Evolutionary conservation across 2,888 invertebrate genomes (phyloP).

Genomic region (Meghimatium bilineatum): DNA sequence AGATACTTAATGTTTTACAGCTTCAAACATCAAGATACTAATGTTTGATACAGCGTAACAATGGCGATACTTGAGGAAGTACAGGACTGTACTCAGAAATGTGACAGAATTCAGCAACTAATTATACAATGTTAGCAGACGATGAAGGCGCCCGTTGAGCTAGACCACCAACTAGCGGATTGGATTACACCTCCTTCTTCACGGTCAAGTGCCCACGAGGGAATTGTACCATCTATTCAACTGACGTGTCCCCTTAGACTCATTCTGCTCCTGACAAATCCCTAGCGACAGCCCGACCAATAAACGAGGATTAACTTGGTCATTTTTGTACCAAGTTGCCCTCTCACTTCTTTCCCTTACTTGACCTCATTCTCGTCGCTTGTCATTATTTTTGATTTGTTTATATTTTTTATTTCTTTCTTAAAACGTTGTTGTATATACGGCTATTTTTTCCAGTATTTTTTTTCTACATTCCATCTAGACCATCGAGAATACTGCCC

Average conservation of each 20-base stretch:
- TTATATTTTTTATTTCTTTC: not conserved
- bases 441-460: not conserved
- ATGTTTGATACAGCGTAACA: too few species aligned
- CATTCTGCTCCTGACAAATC: not conserved
- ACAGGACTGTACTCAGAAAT: too few species aligned
- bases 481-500: too few species aligned
- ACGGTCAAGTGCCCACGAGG: not conserved
- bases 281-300: not conserved
- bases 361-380: not conserved
- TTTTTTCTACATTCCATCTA: not conserved
- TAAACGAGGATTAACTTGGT: slow-evolving; percentile 17
- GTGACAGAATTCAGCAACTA: too few species aligned
- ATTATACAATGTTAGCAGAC: not conserved
- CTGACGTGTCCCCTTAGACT: not conserved
- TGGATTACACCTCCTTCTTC: not conserved
- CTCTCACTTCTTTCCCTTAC: not conserved
- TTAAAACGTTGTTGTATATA: not conserved
- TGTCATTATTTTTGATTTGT: not conserved
- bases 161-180: not conserved
- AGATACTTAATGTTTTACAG: too few species aligned
- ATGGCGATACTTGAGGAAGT: too few species aligned
- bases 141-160: not conserved
- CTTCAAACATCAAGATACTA: too few species aligned
- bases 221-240: not conserved
- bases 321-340: slow-evolving; percentile 4